Evolutionary conservation across 2,888 invertebrate genomes (phyloP), one percentile per base, ranked within the genome.

Genomic region (Opisthograptis luteolata): DNA sequence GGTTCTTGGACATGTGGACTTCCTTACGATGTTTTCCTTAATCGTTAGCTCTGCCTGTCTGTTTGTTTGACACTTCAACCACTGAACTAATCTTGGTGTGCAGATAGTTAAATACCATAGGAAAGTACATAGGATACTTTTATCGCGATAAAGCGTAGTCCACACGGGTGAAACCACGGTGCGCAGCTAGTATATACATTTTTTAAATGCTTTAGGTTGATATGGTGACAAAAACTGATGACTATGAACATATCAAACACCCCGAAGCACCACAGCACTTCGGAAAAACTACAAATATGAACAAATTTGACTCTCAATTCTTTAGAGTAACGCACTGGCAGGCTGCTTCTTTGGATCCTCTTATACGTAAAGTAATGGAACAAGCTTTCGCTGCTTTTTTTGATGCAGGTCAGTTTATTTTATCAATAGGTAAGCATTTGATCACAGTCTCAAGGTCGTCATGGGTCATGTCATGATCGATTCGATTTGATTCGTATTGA

Each of bases 291-390:
- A 79, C 84, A 12, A 87, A 91, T 9, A 79, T 94, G 8, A 81
- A 84, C 6, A 93, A 93, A 66, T 95, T 95, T 59, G 94, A 94
- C 69, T 92, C 93, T 0, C 91, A 92, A 2, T 94, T 94, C 69
- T 94, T 94, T 68, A 93, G 93, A 3, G 91, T 94, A 0, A 92
- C 93, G 59, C 92, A 92, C 50, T 92, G 92, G 58, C 94, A 94
- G 68, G 93, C 92, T 0, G 32, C 45, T 0, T 90, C 91, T 8
- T 91, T 95, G 88, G 94, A 95, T 66, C 94, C 94, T 0, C 92
- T 93, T 82, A 92, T 94, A 10, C 87, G 95, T 31, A 89, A 95
- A 53, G 73, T 95, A 8, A 82, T 96, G 59, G 96, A 95, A 69
- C 91, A 92, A 1, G 92, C 94, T 0, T 94, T 93, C 66, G 93